Conservation (phyloP, 1,140 invertebrate species). For the Cheumatopsyche charites region DNA sequence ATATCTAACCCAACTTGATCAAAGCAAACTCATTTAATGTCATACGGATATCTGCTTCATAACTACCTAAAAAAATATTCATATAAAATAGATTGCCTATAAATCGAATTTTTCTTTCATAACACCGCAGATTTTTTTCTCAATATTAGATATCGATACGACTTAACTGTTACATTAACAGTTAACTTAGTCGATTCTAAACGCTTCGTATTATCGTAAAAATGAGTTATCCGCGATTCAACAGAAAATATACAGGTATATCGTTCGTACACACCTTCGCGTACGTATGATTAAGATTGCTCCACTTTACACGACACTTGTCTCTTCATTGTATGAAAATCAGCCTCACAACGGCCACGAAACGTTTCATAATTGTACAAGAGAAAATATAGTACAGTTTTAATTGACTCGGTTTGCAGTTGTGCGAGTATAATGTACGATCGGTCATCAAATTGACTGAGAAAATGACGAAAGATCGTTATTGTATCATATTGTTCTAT, state of each 20-base stretch:
- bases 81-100: too few species aligned
- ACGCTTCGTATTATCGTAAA: not conserved
- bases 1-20: too few species aligned
- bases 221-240: not conserved
- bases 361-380: slow-evolving; percentile 34
- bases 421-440: not conserved
- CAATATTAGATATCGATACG: too few species aligned
- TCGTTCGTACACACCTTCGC: too few species aligned
- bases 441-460: slow-evolving; percentile 17
- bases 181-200: too few species aligned
- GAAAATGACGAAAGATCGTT: slow-evolving; percentile 19
- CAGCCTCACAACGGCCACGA: slow-evolving; percentile 24
- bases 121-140: too few species aligned
- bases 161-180: too few species aligned
- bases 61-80: too few species aligned
- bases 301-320: slow-evolving; percentile 39
- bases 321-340: slow-evolving; percentile 40
- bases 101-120: too few species aligned
- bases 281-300: slow-evolving; percentile 24
- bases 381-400: slow-evolving; percentile 34
- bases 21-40: too few species aligned
- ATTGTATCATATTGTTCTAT: not conserved
- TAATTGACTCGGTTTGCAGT: slow-evolving; percentile 10
- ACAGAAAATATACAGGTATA: not conserved
- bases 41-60: too few species aligned